These are phyloP conservation scores for Rhogogaster chlorosoma DNA, from an alignment of 2,888 invertebrate genomes.

Conservation along the genomic window DNA sequence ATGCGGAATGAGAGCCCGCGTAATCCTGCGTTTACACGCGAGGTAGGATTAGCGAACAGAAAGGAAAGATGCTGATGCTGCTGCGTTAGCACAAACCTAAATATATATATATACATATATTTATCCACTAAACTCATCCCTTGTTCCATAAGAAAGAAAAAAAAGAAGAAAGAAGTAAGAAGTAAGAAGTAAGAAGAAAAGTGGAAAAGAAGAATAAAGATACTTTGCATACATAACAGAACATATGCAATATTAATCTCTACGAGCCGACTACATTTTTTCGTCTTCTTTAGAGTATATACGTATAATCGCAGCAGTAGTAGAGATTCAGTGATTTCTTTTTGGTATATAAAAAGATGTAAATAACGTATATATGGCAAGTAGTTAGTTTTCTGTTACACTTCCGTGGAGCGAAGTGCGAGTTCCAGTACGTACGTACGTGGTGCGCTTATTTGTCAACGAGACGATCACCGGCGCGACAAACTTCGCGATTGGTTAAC, in stretches of 20 bases:
- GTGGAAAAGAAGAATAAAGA: background rate
- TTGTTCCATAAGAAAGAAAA: background rate
- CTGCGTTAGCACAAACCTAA: background rate
- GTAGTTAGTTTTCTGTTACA: background rate
- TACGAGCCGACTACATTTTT: too few species aligned
- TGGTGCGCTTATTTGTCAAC: conserved; percentile 26
- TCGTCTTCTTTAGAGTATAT: too few species aligned
- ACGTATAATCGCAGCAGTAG: too few species aligned
- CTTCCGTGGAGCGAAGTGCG: too few species aligned
- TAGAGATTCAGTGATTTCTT: too few species aligned
- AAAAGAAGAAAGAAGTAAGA: background rate
- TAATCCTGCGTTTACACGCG: conserved; percentile 61
- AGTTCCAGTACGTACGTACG: background rate
- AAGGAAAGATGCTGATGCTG: conserved; percentile 37
- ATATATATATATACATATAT: background rate
- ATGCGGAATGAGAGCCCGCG: conserved; percentile 56
- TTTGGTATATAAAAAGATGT: too few species aligned
- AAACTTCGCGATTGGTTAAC: conserved; percentile 20
- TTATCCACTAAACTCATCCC: background rate
- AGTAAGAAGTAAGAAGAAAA: background rate
- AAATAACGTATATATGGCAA: background rate
- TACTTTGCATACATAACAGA: background rate
- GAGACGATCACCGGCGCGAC: conserved; percentile 6
- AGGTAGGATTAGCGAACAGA: conserved; percentile 61
- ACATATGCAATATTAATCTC: too few species aligned